Conservation (phyloP, 2,797 vertebrate genomes). For the Eutrigla gurnardus region DNA sequence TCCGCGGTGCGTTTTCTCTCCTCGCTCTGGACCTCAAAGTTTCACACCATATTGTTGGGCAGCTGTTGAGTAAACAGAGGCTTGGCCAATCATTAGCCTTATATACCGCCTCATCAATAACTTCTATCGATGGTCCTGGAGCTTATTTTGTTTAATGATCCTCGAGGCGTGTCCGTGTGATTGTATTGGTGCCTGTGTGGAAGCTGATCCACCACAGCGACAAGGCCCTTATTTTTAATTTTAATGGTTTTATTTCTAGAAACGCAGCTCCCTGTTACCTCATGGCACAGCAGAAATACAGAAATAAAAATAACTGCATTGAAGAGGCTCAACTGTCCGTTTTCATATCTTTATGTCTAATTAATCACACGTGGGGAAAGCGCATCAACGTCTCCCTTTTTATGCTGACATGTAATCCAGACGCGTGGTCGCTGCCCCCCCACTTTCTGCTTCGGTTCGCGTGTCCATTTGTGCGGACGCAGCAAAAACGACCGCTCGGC, state of each 20-base stretch:
- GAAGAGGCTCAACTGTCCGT: constrained; percentile 36
- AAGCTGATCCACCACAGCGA: constrained; percentile 45
- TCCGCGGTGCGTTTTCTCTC: constrained; percentile 23
- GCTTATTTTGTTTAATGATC: constrained; percentile 86
- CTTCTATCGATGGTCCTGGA: constrained; percentile 84
- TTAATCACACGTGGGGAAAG: constrained; percentile 4
- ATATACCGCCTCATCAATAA: constrained; percentile 86
- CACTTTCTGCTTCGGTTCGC: constrained; percentile 48
- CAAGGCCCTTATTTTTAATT: constrained; percentile 15
- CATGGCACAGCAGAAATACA: constrained; percentile 13
- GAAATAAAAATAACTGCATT: constrained; percentile 3
- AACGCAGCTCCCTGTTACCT: constrained; percentile 21
- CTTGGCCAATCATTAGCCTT: constrained; percentile 80
- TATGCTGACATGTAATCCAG: constrained; percentile 47
- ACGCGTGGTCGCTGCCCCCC: constrained; percentile 18
- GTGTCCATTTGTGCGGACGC: constrained; percentile 21
- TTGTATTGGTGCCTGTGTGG: constrained; percentile 61
- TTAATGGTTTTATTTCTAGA: constrained; percentile 13
- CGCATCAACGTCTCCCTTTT: background rate
- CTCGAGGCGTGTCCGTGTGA: constrained; percentile 76
- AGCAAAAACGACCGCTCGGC: constrained; percentile 35
- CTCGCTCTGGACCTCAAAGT: constrained; percentile 52
- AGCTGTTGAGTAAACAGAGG: constrained; percentile 72
- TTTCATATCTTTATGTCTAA: constrained; percentile 8
- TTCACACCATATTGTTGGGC: constrained; percentile 67